Evolutionary conservation across 1,140 invertebrate species (phyloP), one percentile per base, ranked within the genome.

Genomic region (Drosophila sproati): DNA sequence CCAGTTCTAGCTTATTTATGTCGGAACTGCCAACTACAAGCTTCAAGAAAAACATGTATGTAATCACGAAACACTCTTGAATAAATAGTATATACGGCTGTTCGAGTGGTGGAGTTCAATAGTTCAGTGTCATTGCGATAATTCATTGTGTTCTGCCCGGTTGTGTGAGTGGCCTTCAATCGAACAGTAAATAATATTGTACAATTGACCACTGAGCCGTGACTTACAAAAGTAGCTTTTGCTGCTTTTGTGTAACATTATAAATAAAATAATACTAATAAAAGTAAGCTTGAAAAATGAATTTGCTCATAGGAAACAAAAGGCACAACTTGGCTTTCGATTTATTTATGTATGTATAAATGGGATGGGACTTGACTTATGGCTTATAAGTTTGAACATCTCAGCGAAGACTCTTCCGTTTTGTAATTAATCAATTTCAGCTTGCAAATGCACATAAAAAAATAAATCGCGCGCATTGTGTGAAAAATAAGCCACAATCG

Each of bases 361-460:
- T n/a, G 43, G 43, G 20, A 28, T 54, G 48, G 48, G 12, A 28
- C 12, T 34, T 28, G 55, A 10, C 7, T 41, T 56, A 31, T 10
- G n/a, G 54, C 54, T 28, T 12, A 12, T 5, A 10, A 7, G 10
- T 10, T 3, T 3, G 10, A 35, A n/a, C 50, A 34, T 20, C 39
- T n/a, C 55, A 45, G 32, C n/a, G 39, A 31, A 43, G 43, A 57
- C 29, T 45, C 82, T 87, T 87, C 83, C 82, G 83, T 77, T 88
- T 77, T 77, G 69, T 87, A 87, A 87, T 87, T 87, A 87, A 87
- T 88, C 83, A 87, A 80, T 72, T 87, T 88, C 82, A 82, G 48
- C 39, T 68, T 54, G 35, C 52, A 83, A 85, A 78, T 81, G 79
- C 82, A 86, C 82, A 77, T 72, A 77, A 82, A 81, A 87, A 82